Evolutionary conservation across 2,797 vertebrate genomes (phyloP).

Genomic region (Typhlichthys eigenmanni): DNA sequence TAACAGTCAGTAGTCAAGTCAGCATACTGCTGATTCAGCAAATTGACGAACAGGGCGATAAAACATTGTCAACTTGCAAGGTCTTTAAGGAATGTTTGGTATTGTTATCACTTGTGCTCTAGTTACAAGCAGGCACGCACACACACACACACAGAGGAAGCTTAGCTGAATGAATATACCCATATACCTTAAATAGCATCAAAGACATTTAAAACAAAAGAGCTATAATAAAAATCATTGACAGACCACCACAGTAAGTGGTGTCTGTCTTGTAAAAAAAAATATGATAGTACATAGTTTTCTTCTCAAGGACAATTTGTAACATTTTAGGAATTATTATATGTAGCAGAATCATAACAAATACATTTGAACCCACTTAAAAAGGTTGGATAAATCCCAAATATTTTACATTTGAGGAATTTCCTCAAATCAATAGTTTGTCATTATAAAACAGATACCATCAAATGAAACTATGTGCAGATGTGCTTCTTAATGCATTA

Average conservation of each 20-base stretch:
- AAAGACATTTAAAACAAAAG: constrained; percentile 21
- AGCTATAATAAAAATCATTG: constrained; percentile 38
- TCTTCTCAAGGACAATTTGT: not conserved
- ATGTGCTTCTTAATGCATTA: no score
- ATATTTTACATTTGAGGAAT: not conserved
- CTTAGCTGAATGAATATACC: constrained; percentile 55
- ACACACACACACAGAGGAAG: constrained; percentile 31
- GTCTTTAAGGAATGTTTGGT: constrained; percentile 2
- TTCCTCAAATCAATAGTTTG: no score
- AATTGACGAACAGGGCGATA: no score
- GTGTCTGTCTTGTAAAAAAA: no score
- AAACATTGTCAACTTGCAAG: no score
- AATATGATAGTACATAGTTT: no score
- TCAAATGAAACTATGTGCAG: no score
- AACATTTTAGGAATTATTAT: not conserved
- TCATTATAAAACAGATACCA: no score
- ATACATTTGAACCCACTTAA: not conserved
- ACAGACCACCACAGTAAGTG: constrained; percentile 24
- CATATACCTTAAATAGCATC: constrained; percentile 63
- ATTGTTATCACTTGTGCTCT: constrained; percentile 25
- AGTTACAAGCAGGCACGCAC: not conserved
- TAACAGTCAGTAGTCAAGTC: not conserved
- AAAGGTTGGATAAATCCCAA: not conserved
- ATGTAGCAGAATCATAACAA: not conserved
- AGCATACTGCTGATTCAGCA: constrained; percentile 19